These are phyloP conservation scores for Merluccius polli DNA, from an alignment of 2,797 vertebrate species.

Conservation along the genomic window DNA sequence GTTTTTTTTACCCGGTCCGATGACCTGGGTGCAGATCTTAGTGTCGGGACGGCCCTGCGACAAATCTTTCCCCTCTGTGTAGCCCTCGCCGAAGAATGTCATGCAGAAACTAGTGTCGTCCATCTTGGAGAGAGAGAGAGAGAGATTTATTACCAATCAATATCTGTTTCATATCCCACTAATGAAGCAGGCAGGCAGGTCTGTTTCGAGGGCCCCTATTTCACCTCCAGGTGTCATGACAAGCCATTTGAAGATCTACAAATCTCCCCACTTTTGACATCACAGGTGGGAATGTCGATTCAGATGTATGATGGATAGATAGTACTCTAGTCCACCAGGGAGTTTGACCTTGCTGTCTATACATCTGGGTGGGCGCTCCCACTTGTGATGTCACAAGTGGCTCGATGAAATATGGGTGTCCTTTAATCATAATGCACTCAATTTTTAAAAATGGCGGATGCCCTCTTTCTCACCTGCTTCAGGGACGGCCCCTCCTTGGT, in stretches of 20 bases:
- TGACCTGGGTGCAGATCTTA: slow-evolving; percentile 82
- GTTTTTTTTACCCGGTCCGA: slow-evolving; percentile 75
- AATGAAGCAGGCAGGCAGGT: not conserved
- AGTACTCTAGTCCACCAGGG: too few relatives aligned
- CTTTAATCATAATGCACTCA: too few relatives aligned
- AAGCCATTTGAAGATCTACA: not conserved
- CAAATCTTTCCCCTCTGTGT: slow-evolving; percentile 67
- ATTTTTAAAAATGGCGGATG: not conserved
- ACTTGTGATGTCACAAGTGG: too few relatives aligned
- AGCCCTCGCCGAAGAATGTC: slow-evolving; percentile 84
- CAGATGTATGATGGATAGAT: too few relatives aligned
- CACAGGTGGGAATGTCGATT: not conserved
- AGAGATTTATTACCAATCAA: not conserved
- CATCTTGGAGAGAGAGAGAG: slow-evolving; percentile 63
- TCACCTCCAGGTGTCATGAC: too few relatives aligned
- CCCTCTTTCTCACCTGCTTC: slow-evolving; percentile 75
- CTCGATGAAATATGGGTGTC: too few relatives aligned
- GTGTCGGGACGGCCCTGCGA: slow-evolving; percentile 72
- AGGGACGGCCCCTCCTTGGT: slow-evolving; percentile 80
- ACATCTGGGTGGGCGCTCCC: not conserved
- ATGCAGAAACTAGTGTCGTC: slow-evolving; percentile 79
- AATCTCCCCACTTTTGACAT: not conserved
- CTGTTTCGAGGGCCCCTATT: too few relatives aligned
- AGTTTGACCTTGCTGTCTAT: too few relatives aligned
- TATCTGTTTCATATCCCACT: not conserved